Evolutionary conservation across 2,113 vertebrate species (phyloP), one percentile per base, ranked within the genome.

Genomic region (Glaucomys volans): DNA sequence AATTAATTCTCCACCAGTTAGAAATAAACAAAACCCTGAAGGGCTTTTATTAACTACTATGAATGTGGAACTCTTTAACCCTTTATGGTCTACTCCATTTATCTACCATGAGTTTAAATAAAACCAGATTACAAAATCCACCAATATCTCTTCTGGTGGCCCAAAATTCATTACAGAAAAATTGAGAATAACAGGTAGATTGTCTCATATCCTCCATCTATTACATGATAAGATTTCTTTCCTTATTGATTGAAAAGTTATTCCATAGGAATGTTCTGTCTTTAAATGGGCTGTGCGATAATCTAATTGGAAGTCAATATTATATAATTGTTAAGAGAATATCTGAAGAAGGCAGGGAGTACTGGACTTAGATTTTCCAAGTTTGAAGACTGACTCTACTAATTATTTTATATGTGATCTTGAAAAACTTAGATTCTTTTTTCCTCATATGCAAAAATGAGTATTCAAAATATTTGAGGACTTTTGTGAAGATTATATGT

Each of bases 1-100:
- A 96, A 97, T 97, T 97, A 96, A 94, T 97, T 96, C 37, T 88
- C 69, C 18, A 91, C 82, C 26, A 95, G 54, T 91, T 92, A 95
- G 90, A 97, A 87, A 94, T 96, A 97, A 96, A 95, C 44, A 92
- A 89, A 95, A 71, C 71, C n/a, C 89, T 5, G 93, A 94, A 91
- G 50, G 12, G 7, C 2, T 91, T 95, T 91, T 91, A 89, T 91
- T 86, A 96, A 47, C 64, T 87, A 37, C 18, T 90, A 69, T 89
- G 66, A 72, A 94, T 67, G 95, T 77, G 37, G 50, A 7, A 57
- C 12, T 75, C 1, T 57, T 92, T 95, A 90, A 95, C 88, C 40
- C 28, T 71, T 94, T 94, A 90, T 67, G 28, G 28, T 77, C 11
- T 50, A 79, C 2, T 40, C 17, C 7, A 66, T 90, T 92, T 13